Evolutionary conservation across 2,797 vertebrate species (phyloP), one percentile per base, ranked within the genome.

Genomic region (Spheniscus humboldti): DNA sequence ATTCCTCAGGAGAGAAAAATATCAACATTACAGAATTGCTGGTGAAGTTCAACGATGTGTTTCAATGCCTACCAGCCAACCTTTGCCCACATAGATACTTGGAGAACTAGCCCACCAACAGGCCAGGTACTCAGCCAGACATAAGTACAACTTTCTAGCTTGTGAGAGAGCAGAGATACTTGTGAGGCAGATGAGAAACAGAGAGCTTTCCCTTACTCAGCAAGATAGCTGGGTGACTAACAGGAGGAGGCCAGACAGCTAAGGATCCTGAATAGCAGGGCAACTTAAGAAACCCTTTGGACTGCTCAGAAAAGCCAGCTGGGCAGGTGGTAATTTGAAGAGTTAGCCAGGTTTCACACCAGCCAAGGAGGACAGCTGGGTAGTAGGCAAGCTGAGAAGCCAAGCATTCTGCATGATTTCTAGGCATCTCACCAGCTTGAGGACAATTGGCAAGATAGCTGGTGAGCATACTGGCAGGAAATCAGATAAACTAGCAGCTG

Each of bases 311-410:
- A 85, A 82, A 67, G 20, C 52, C 59, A 35, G 10, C 30, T 81
- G 63, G 55, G 33, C 50, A 86, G 35, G 66, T 81, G 59, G 37
- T 3, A 88, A 67, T 30, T 72, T 52, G 41, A 72, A 33, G 13
- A 55, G 33, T 31, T 52, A 53, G 79, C 82, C 82, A 90, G 59
- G 27, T 75, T 94, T 92, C 83, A 57, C 23, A 62, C 7, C n/a
- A 82, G 78, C 89, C 89, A 92, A 92, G 35, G 41, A 78, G 71
- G 73, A 94, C 92, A 95, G 63, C 86, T 92, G 90, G 79, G 35
- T 50, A 67, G 71, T 22, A 93, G 43, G n/a, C 64, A 93, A 68
- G 30, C 45, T 81, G 64, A 71, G 67, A 90, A 95, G 86, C 71
- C 81, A 93, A 79, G 45, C 22, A 50, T 66, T 35, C 67, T 59